Evolutionary conservation across 2,888 invertebrate genomes (phyloP).

Genomic region (Meta bourneti): DNA sequence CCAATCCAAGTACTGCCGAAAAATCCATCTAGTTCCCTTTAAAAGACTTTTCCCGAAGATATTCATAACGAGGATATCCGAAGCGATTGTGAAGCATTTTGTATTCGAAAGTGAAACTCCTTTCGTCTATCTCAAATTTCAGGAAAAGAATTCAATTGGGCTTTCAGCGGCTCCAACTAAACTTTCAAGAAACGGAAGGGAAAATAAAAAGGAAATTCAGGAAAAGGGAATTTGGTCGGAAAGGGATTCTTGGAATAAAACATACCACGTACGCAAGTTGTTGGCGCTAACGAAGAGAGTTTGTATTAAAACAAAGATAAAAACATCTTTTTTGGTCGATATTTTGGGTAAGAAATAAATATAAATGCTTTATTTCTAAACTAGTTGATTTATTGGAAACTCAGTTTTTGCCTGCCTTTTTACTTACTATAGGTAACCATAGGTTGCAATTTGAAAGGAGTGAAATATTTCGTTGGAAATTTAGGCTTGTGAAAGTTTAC

Average conservation of each 20-base stretch:
- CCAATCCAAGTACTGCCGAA: too few species aligned
- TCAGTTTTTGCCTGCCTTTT: background rate
- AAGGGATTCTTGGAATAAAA: slow-evolving; percentile 28
- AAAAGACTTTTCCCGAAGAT: background rate
- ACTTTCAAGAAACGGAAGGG: background rate
- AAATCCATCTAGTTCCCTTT: background rate
- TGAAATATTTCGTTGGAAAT: too few species aligned
- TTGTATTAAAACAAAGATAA: background rate
- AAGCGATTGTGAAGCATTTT: background rate
- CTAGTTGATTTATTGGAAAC: background rate
- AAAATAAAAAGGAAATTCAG: too few species aligned
- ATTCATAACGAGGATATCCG: background rate
- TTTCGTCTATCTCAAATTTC: background rate
- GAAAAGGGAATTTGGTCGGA: slow-evolving; percentile 3
- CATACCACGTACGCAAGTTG: slow-evolving; percentile 36
- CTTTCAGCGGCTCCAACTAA: background rate
- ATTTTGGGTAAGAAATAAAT: background rate
- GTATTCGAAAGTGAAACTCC: background rate
- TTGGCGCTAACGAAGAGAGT: slow-evolving; percentile 29
- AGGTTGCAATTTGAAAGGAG: too few species aligned
- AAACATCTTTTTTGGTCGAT: background rate
- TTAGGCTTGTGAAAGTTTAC: too few species aligned
- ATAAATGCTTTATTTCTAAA: background rate
- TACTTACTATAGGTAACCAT: too few species aligned
- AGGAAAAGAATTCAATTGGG: slow-evolving; percentile 7